Evolutionary conservation across 2,113 vertebrate genomes (phyloP), one percentile per base, ranked within the genome.

Genomic region (Dissostichus mawsoni): DNA sequence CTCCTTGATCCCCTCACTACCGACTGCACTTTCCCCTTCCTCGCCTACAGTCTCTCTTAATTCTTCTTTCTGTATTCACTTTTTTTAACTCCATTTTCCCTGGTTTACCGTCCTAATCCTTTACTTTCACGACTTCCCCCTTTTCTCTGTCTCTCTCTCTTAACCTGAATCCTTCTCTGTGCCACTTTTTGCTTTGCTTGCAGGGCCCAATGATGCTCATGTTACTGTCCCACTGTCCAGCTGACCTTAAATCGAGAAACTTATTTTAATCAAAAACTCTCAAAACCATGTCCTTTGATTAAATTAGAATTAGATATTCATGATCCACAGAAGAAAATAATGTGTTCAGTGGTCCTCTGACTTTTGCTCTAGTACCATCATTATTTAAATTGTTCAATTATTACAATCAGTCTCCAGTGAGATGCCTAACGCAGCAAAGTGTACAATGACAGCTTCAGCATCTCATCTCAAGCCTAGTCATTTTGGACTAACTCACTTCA

Each of bases 71-170:
- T 52, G 53, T 16, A 13, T 53, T 33, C 8, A 41, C 36, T 41
- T 41, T 17, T 61, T 72, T 59, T 64, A 48, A 53, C 65, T 75
- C 68, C 18, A 13, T 74, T 58, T 55, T 16, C 48, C 41, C 23
- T 16, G 44, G 44, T 55, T 29, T 33, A 29, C 14, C 64, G 41
- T 55, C 20, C 47, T 48, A 9, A 67, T 1, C 41, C 44, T 45
- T 3, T 50, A 41, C 8, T 17, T 33, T 17, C 18, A 4, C 23
- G 8, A 48, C 55, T 62, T 73, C 44, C 23, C n/a, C 11, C 23
- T 61, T 33, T 64, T 29, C 8, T 10, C 25, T 20, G 1, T 47
- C 45, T 48, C 14, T 11, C 14, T 11, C 4, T 69, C 48, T 61
- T 51, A 8, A 50, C 44, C 18, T 3, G 11, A 14, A 52, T 36